Base-by-base conservation (phyloP, 2,888 invertebrate species). In the Chaitophorus viminalis region DNA sequence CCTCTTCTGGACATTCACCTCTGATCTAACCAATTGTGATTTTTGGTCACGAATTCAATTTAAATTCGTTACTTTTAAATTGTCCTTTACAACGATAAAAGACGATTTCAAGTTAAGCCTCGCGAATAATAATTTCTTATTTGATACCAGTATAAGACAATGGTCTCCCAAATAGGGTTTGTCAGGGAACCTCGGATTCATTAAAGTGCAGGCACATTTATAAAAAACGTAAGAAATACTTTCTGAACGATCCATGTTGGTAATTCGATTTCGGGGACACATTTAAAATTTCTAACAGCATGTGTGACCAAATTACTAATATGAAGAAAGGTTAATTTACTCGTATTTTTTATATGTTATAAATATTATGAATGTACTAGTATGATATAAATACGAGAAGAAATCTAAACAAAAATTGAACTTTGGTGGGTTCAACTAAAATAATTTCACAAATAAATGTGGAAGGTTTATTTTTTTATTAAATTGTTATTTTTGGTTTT, bases 21-120 rank as follows among this genome's bases (percentile, higher is more conserved):
- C 83, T 52, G 83, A 75, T 83, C 60, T n/a, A n/a, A 39, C 33
- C 76, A 77, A 85, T 85, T 85, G 77, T 60, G 81, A 81, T 87
- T 87, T 79, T 81, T n/a, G 79, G 72, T 81, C 87, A 87, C 87
- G 87, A 87, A 65, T 75, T 81, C 39, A 81, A 74, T 81, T 76
- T 52, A 33, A 77, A 85, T 72, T 79, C 54, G 70, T 39, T 86
- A 29, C 46, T 78, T 29, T 86, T 70, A 72, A 74, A 87, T 54
- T 39, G 39, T 76, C 36, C 60, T 31, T 60, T 65, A 75, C 75
- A n/a, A 75, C 29, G 74, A 75, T 39, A 17, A 31, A 65, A 84
- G 76, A 84, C 76, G 83, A 76, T 76, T 84, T 65, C 76, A 18
- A 84, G 65, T 65, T 31, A 21, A 76, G 77, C 68, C 18, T 83